Base-by-base conservation (phyloP, 1,140 invertebrate species). In the Antheraea mylitta region DNA sequence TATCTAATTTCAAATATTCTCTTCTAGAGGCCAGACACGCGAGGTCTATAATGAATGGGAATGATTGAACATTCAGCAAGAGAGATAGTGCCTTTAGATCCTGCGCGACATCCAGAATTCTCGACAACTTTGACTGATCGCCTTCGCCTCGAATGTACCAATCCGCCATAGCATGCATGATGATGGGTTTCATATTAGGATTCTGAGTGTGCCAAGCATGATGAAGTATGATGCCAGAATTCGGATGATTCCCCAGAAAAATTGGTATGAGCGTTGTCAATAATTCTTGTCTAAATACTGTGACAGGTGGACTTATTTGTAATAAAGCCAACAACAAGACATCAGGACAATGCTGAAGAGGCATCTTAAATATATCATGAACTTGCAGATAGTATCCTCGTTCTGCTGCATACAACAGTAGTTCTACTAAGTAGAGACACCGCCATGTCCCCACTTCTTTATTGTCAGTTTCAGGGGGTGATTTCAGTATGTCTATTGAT, bases 1-100 rank as follows among this genome's bases (percentile, higher is more conserved):
- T 99, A 86, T 99, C 99, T 8, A 99, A 91, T 89, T 99, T 99
- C 0, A 99, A 93, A 91, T 99, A 99, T 90, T 99, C 99, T 66
- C 99, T 93, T 69, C 99, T 92, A 0, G 99, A 99, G 0, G 99
- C 99, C 58, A 99, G 92, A 90, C 98, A 99, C 0, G 99, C 98
- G 64, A 99, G 92, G 93, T 99, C 99, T 78, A 99, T 99, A 5
- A 99, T 97, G 93, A 99, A 99, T 18, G 97, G 95, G 92, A 98
- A 98, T 0, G 97, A 97, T 70, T 97, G 96, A 0, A 96, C 96
- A 92, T 99, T 99, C 0, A 99, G 92, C n/a, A 99, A 92, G 73
- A 98, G 94, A 0, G 98, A 98, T 0, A 99, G 87, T 0, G 98
- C 98, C 92, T 99, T 99, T 0, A 99, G 92, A 92, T 99, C 99